Conservation (phyloP, 1,140 invertebrate genomes). For the Lycorma delicatula region DNA sequence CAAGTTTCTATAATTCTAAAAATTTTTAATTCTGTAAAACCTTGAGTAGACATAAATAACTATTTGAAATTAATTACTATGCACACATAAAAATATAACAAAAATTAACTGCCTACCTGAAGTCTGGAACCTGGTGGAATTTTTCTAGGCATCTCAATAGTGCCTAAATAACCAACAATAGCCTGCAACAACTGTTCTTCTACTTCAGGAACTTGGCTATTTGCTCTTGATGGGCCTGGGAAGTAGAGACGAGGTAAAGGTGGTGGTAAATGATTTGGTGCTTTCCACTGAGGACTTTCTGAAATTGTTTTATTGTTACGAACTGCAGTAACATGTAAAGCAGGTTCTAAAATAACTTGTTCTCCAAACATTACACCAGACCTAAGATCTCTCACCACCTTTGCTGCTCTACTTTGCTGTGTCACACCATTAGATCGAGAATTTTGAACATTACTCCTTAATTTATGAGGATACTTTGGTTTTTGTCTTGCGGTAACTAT, state of each 20-base stretch:
- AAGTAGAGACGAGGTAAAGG: conserved; percentile 37
- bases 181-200: conserved; percentile 66
- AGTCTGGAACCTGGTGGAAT: conserved; percentile 64
- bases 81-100: too few species aligned
- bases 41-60: too few species aligned
- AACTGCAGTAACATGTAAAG: conserved; percentile 17
- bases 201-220: conserved; percentile 33
- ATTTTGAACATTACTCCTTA: conserved; percentile 30
- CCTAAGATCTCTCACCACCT: conserved; percentile 46
- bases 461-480: conserved; percentile 54
- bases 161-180: conserved; percentile 88
- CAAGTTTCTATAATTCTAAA: too few species aligned
- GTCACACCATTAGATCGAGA: conserved; percentile 21
- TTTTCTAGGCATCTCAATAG: conserved; percentile 89
- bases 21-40: too few species aligned
- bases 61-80: too few species aligned
- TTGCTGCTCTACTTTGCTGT: conserved; percentile 42
- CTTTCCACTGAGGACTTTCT: conserved; percentile 35
- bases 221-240: conserved; percentile 14
- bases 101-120: conserved; percentile 42
- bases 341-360: conserved; percentile 9
- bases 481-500: conserved; percentile 44
- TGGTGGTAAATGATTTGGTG: conserved; percentile 37
- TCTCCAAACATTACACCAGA: conserved; percentile 45
- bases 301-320: not conserved